Evolutionary conservation across 1,140 invertebrate species (phyloP), one percentile per base, ranked within the genome.

Genomic region (Lucilia sericata): DNA sequence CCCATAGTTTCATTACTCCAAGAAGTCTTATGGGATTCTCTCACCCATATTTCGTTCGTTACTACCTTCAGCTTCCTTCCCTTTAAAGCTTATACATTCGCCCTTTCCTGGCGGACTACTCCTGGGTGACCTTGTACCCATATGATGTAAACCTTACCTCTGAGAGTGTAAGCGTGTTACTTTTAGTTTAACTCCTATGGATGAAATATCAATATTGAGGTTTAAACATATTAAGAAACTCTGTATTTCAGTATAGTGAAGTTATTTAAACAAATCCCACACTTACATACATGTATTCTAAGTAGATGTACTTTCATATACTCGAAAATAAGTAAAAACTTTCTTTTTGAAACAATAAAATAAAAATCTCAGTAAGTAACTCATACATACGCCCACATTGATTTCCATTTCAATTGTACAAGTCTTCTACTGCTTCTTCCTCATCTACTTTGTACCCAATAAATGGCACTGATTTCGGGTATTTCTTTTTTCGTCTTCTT

Each of bases 371-470:
- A 90, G 89, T 90, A 88, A 88, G 88, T 90, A 90, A 90, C 88
- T 90, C 88, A 89, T 90, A 87, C 55, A n/a, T 87, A 90, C 89
- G 88, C 88, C 89, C 88, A 89, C 89, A 89, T 88, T 90, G 88
- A 90, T 90, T 90, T 89, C 88, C 87, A 90, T 90, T 88, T 90
- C 86, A 90, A 90, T 90, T 90, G 87, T 82, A 36, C 21, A 13
- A 42, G 21, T 14, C 12, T 36, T 42, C 5, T 42, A 8, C 42
- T 42, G 47, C n/a, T 80, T 70, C 21, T 14, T 49, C 19, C 80
- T 74, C 70, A 82, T 82, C 34, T 60, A 21, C 17, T 84, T 84
- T 30, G 25, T 74, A 74, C 51, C 25, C 80, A 65, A 60, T 74
- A 19, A 17, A 82, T 85, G 74, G 83, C 55, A 80, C 76, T 49